Evolutionary conservation across 2,113 vertebrate genomes (phyloP).

Genomic region (Crotalus viridis): DNA sequence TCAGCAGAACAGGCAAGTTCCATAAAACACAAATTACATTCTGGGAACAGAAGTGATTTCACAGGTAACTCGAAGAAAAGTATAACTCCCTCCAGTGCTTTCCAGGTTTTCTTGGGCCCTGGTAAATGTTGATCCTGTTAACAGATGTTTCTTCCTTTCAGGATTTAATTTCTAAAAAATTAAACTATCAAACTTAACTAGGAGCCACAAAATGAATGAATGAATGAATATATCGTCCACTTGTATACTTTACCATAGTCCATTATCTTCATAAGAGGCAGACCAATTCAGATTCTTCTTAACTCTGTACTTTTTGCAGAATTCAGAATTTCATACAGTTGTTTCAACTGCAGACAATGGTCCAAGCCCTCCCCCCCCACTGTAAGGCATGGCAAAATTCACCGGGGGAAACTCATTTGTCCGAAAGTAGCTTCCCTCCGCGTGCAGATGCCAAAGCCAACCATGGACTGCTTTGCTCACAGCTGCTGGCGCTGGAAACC

Average conservation of each 20-base stretch:
- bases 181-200: background rate
- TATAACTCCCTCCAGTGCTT: background rate
- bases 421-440: background rate
- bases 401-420: background rate
- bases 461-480: constrained; percentile 19
- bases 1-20: constrained; percentile 84
- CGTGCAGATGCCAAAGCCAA: background rate
- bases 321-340: background rate
- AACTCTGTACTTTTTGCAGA: background rate
- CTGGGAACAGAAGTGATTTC: background rate
- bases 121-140: background rate
- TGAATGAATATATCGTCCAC: background rate
- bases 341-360: background rate
- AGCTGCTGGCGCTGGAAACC: constrained; percentile 83
- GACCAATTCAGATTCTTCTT: background rate
- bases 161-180: background rate
- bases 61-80: background rate
- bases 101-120: background rate
- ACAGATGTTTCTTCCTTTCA: background rate
- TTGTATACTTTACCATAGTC: background rate
- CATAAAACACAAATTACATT: background rate
- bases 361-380: too few species aligned
- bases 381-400: background rate
- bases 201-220: background rate
- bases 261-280: background rate